A percentile compares a stretch with the other conserved stretches of the same genome.
Evolutionary conservation across 2,113 vertebrate species (phyloP).

Genomic region (Dissostichus mawsoni): DNA sequence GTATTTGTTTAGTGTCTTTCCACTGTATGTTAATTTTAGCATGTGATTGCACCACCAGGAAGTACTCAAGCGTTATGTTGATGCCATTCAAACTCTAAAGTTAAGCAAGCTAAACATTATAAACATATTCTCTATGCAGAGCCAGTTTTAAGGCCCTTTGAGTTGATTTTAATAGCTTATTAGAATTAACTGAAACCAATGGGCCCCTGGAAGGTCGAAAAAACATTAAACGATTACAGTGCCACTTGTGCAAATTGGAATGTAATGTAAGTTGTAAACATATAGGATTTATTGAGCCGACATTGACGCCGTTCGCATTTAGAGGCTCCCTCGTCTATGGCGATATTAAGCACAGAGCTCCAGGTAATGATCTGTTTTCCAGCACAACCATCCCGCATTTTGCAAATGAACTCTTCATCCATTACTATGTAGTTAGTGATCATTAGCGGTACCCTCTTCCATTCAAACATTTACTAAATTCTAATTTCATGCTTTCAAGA

Average conservation of each 20-base stretch:
- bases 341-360: conserved; percentile 25
- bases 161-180: neutral
- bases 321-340: neutral
- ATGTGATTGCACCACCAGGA: neutral
- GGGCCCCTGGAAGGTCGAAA: neutral
- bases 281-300: conserved; percentile 1
- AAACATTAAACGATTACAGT: conserved; percentile 14
- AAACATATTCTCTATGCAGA: neutral
- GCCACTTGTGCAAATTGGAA: neutral
- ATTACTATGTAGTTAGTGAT: conserved; percentile 68
- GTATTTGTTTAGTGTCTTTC: neutral
- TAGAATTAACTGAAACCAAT: conserved; percentile 11
- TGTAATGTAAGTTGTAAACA: conserved; percentile 2
- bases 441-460: conserved; percentile 63
- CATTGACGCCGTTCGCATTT: neutral
- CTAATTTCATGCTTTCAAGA: conserved; percentile 76
- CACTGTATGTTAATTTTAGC: neutral
- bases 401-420: conserved; percentile 53
- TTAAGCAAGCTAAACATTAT: neutral
- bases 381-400: conserved; percentile 36
- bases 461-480: conserved; percentile 68
- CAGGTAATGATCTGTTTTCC: conserved; percentile 58
- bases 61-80: neutral
- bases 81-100: neutral
- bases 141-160: neutral